Percentiles rank a stretch among this genome's conserved stretches.
phyloP scores from a whole-genome alignment of 2,797 vertebrate genomes.

The Gobio occitaniae region DNA sequence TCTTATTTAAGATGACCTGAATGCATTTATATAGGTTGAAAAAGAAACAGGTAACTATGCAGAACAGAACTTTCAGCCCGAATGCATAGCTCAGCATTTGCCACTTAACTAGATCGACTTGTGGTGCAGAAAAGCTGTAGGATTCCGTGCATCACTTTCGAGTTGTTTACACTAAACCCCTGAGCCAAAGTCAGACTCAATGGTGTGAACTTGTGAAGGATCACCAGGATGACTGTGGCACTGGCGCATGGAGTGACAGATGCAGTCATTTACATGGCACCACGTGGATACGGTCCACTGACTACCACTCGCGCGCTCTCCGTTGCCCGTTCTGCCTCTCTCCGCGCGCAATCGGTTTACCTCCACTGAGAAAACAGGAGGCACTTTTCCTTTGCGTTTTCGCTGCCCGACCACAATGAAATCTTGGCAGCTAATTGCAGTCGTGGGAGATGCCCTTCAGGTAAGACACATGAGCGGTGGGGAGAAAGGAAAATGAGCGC shows the following conservation, averaged over 20 bases:
- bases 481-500: conserved; percentile 67
- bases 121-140: conserved; percentile 36
- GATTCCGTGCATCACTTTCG: conserved; percentile 33
- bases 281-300: conserved; percentile 74
- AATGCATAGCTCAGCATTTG: conserved; percentile 3
- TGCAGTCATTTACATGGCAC: conserved; percentile 75
- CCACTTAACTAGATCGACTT: conserved; percentile 29
- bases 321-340: conserved; percentile 40
- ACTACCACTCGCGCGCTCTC: conserved; percentile 66
- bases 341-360: conserved; percentile 57
- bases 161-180: conserved; percentile 45
- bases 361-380: conserved; percentile 68
- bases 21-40: neutral
- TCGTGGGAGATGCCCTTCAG: conserved; percentile 85
- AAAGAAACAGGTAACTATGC: neutral
- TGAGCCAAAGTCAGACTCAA: conserved; percentile 34
- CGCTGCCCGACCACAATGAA: conserved; percentile 79
- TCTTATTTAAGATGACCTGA: neutral
- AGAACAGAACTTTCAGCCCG: conserved; percentile 6
- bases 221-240: conserved; percentile 47
- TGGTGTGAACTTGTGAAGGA: conserved; percentile 31
- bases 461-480: conserved; percentile 71
- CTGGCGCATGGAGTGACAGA: conserved; percentile 54
- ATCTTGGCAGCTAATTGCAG: conserved; percentile 83
- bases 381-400: conserved; percentile 63